Conservation (phyloP, 2,113 vertebrate species). For the Oriolus oriolus region DNA sequence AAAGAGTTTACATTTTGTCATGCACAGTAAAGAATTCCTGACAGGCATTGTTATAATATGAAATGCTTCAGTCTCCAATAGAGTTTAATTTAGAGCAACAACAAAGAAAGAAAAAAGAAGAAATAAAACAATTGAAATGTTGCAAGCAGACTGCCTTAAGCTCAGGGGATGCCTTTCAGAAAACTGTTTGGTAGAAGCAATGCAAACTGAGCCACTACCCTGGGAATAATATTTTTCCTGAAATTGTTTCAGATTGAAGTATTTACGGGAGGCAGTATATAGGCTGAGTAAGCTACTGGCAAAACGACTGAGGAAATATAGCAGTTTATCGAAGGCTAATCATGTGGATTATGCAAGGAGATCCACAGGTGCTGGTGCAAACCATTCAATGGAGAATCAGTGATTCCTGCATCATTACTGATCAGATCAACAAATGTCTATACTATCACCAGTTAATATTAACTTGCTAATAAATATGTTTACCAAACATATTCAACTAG, state of each 20-base stretch:
- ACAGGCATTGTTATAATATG: constrained; percentile 32
- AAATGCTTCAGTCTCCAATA: constrained; percentile 32
- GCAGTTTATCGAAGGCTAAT: neutral
- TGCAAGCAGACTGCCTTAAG: neutral
- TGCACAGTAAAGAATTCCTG: constrained; percentile 33
- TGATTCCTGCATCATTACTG: neutral
- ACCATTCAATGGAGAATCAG: neutral
- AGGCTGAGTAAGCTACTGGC: neutral
- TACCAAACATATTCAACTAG: neutral
- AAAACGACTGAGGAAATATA: neutral
- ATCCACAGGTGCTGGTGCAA: neutral
- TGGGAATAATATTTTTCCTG: constrained; percentile 32
- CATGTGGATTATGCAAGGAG: neutral
- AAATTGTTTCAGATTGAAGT: constrained; percentile 13
- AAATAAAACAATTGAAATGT: constrained; percentile 27
- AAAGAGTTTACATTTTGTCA: constrained; percentile 53
- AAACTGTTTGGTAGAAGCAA: neutral
- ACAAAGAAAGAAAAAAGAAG: constrained; percentile 1
- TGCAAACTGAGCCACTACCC: neutral
- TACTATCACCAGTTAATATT: neutral
- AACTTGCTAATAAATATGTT: neutral
- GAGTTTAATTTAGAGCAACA: constrained; percentile 54
- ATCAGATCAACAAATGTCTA: neutral
- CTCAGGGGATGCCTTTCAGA: constrained; percentile 18
- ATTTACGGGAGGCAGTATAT: neutral